A percentile compares a stretch with the other conserved stretches of the same genome.
Conservation (phyloP, 2,797 vertebrate species). For the Potorous gilbertii region DNA sequence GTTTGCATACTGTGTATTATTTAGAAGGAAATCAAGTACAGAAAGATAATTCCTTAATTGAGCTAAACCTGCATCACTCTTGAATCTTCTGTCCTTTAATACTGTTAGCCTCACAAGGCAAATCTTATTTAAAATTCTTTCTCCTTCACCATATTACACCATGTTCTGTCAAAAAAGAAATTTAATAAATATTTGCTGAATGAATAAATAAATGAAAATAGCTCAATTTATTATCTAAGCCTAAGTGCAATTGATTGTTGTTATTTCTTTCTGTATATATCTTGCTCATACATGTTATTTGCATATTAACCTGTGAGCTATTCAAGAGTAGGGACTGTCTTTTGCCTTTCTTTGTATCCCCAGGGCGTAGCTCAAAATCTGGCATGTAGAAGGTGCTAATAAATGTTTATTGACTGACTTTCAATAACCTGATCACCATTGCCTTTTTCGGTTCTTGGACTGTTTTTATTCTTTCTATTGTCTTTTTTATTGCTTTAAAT, state of each 20-base stretch:
- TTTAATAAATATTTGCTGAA: neutral
- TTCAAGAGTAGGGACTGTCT: neutral
- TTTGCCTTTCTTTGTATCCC: neutral
- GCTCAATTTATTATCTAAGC: neutral
- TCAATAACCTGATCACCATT: neutral
- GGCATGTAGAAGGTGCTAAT: neutral
- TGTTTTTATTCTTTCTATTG: slow-evolving; percentile 35
- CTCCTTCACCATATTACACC: neutral
- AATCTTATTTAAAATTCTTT: neutral
- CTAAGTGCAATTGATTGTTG: neutral
- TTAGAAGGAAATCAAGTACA: neutral
- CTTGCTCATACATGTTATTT: neutral
- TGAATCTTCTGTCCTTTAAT: neutral
- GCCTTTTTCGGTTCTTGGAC: neutral
- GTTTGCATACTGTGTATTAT: neutral
- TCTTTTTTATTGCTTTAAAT: neutral
- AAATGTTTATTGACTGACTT: neutral
- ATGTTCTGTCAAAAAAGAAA: neutral
- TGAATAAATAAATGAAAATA: neutral
- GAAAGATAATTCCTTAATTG: neutral
- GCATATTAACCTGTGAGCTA: neutral
- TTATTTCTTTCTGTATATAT: neutral
- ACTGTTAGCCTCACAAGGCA: neutral
- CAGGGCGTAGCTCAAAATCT: neutral
- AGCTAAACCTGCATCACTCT: neutral